These are phyloP conservation scores for Deroplatys truncata DNA, from an alignment of 2,888 invertebrate genomes.

Conservation along the genomic window DNA sequence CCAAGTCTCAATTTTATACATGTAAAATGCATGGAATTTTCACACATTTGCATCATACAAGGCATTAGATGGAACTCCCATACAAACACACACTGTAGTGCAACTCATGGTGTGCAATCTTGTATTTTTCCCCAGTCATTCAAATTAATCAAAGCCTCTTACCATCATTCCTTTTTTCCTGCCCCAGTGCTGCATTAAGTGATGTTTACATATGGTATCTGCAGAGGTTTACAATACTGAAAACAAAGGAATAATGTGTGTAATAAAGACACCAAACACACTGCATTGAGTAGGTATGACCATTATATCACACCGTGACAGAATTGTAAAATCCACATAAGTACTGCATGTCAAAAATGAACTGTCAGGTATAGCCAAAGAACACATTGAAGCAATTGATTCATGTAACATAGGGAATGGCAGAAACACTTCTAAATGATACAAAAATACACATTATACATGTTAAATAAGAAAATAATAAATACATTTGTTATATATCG, in stretches of 20 bases:
- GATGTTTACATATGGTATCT: conserved; percentile 12
- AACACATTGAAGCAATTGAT: too few species aligned
- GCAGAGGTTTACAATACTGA: conserved; percentile 17
- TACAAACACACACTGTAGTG: background rate
- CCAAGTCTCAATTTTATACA: too few species aligned
- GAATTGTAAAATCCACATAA: background rate
- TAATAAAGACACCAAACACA: background rate
- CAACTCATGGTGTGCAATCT: background rate
- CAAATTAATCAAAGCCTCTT: conserved; percentile 9
- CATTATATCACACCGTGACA: background rate
- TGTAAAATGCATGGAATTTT: background rate
- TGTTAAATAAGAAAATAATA: too few species aligned
- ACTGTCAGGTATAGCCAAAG: too few species aligned
- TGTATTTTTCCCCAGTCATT: background rate
- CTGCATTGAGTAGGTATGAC: background rate
- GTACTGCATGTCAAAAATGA: too few species aligned
- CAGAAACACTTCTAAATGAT: too few species aligned
- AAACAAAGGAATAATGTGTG: conserved; percentile 7
- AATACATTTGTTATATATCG: too few species aligned
- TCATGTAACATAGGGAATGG: too few species aligned
- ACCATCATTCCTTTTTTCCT: conserved; percentile 35
- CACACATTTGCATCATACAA: background rate
- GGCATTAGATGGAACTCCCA: background rate
- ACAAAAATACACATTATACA: too few species aligned
- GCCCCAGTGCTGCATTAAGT: conserved; percentile 34